Evolutionary conservation across 2,888 invertebrate genomes (phyloP).

Genomic region (Machimus atricapillus): DNA sequence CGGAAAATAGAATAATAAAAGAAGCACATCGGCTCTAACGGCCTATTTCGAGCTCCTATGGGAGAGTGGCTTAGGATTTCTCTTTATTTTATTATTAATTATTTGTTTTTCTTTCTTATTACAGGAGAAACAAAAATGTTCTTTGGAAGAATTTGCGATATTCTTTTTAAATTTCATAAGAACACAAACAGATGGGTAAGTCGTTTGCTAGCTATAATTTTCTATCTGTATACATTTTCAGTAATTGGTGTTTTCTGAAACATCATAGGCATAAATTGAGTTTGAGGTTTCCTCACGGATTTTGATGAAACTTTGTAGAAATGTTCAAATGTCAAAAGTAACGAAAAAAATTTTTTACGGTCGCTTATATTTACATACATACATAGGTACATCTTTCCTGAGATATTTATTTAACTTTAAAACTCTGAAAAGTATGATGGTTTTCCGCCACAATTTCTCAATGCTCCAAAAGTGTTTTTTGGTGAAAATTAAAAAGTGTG

Average conservation of each 20-base stretch:
- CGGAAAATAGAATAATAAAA: not conserved
- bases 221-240: not conserved
- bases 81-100: not conserved
- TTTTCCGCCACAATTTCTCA: too few relatives aligned
- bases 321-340: too few relatives aligned
- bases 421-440: too few relatives aligned
- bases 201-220: not conserved
- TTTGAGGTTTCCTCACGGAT: too few relatives aligned
- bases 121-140: constrained; percentile 46
- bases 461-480: too few relatives aligned
- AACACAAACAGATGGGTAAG: constrained; percentile 66
- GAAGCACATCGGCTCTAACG: not conserved
- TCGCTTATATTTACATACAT: too few relatives aligned
- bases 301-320: too few relatives aligned
- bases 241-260: not conserved
- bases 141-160: constrained; percentile 66
- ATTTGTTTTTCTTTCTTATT: not conserved
- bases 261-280: too few relatives aligned
- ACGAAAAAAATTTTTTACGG: too few relatives aligned
- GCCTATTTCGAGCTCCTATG: not conserved
- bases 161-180: constrained; percentile 67
- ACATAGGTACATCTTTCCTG: too few relatives aligned
- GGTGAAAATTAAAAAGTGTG: too few relatives aligned
- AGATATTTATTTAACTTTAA: too few relatives aligned
- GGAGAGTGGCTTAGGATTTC: not conserved